A percentile compares a stretch with the other conserved stretches of the same genome.
Conservation (phyloP, 2,113 vertebrate species). For the Naja naja region DNA sequence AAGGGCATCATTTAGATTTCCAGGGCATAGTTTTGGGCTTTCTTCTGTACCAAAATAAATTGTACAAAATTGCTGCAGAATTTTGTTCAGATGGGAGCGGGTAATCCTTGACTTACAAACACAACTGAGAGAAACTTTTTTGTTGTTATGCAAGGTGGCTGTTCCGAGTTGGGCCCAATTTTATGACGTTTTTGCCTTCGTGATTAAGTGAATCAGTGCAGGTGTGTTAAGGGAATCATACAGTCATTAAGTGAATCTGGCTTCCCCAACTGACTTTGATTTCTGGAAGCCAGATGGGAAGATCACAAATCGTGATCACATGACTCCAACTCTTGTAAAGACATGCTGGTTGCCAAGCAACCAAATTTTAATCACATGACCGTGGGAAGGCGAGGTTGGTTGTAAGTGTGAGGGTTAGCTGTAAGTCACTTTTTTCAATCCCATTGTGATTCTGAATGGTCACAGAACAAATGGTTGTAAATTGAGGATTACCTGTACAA, state of each 20-base stretch:
- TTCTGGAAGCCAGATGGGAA: neutral
- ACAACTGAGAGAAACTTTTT: neutral
- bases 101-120: neutral
- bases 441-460: neutral
- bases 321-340: neutral
- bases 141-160: neutral
- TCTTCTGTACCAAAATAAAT: neutral
- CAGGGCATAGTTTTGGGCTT: neutral
- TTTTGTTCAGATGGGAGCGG: neutral
- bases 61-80: neutral
- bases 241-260: neutral
- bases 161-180: neutral
- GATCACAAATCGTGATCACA: neutral
- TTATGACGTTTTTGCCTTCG: neutral
- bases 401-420: neutral
- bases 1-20: neutral
- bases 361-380: neutral
- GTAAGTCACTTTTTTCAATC: neutral
- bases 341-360: neutral
- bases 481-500: neutral
- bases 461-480: neutral
- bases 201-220: neutral
- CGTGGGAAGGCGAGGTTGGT: neutral
- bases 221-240: neutral
- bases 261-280: neutral